phyloP scores from a whole-genome alignment of 1,140 invertebrate genomes.

The Meloidogyne floridensis region DNA sequence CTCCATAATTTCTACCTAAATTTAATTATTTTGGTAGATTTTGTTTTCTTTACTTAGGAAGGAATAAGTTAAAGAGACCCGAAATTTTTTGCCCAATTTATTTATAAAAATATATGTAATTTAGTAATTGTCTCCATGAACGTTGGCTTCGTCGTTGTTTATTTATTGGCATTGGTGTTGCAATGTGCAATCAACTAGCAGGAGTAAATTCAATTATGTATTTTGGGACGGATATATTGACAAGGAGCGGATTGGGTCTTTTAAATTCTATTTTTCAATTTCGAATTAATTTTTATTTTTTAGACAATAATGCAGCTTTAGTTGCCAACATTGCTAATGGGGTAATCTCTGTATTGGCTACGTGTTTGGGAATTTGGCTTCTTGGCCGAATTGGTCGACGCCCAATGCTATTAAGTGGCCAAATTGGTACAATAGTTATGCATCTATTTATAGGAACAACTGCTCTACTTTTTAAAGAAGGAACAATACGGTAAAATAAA shows the following conservation, averaged over 20 bases:
- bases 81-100: background rate
- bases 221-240: conserved; percentile 23
- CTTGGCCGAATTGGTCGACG: conserved; percentile 18
- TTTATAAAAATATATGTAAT: background rate
- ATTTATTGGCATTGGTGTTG: conserved; percentile 27
- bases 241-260: background rate
- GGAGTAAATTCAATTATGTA: conserved; percentile 35
- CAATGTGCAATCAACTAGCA: conserved; percentile 29
- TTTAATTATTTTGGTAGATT: too few relatives aligned
- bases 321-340: conserved; percentile 26
- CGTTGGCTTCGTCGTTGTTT: conserved; percentile 25
- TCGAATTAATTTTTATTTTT: background rate
- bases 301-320: conserved; percentile 14
- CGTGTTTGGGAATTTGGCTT: conserved; percentile 7
- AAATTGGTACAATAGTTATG: conserved; percentile 19
- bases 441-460: conserved; percentile 13
- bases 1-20: background rate
- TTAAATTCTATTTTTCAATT: too few relatives aligned
- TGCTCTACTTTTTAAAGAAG: conserved; percentile 13
- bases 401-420: conserved; percentile 21
- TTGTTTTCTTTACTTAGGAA: too few relatives aligned
- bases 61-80: too few relatives aligned
- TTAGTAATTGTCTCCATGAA: conserved; percentile 4
- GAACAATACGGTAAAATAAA: background rate
- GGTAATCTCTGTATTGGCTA: conserved; percentile 25